Conservation (phyloP, 2,888 invertebrate species). For the Acholoe squamosa region DNA sequence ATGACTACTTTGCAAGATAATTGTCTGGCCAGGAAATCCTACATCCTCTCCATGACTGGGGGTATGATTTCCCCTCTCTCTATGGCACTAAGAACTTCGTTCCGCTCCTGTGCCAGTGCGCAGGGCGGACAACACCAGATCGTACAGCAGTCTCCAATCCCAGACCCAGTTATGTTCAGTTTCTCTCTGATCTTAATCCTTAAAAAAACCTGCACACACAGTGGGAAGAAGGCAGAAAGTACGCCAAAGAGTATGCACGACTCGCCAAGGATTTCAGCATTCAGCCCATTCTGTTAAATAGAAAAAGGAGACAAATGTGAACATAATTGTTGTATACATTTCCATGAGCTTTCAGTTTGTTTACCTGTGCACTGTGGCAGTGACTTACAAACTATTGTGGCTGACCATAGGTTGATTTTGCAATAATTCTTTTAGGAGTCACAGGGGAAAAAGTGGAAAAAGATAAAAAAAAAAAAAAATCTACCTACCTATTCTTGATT, state of each 20-base stretch:
- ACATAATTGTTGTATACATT: no score
- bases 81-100: background rate
- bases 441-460: no score
- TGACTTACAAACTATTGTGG: no score
- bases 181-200: background rate
- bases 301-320: background rate
- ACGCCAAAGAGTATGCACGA: background rate
- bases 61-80: background rate
- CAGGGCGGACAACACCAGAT: background rate
- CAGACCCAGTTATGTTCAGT: background rate
- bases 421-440: no score
- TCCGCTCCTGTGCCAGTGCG: constrained; percentile 7
- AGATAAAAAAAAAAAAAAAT: no score
- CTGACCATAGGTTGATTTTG: no score
- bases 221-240: background rate
- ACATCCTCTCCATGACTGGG: background rate
- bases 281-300: background rate
- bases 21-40: no score
- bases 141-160: background rate
- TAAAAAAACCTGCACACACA: background rate
- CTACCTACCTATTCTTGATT: no score
- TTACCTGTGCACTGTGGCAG: no score
- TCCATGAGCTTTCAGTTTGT: no score
- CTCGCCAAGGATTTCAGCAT: background rate
- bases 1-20: no score